Percentiles rank a stretch among this genome's conserved stretches.
Evolutionary conservation across 2,888 invertebrate species (phyloP).

Genomic region (Homarus gammarus): DNA sequence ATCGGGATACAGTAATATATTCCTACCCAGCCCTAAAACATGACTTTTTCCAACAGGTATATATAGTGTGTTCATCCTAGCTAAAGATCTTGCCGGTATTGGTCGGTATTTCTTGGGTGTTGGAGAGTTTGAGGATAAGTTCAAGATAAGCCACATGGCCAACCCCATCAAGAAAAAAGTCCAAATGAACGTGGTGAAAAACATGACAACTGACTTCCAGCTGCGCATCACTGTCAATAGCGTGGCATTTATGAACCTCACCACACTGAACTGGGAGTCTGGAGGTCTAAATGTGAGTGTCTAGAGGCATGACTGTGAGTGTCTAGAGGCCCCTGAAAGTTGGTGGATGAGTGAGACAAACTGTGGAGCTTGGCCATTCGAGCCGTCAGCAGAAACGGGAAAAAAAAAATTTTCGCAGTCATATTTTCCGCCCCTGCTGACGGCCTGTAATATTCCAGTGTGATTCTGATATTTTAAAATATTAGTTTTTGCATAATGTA

Average conservation of each 20-base stretch:
- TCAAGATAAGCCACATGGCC: background rate
- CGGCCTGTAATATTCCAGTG: no score
- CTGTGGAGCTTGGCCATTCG: no score
- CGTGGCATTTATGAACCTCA: conserved; percentile 79
- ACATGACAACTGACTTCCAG: conserved; percentile 77
- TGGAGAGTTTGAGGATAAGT: conserved; percentile 48
- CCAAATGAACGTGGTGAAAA: conserved; percentile 9
- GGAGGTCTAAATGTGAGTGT: conserved; percentile 30
- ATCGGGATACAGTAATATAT: no score
- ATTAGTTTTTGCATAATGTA: no score
- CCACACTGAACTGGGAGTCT: conserved; percentile 77
- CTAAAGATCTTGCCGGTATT: conserved; percentile 33
- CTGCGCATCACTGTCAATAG: conserved; percentile 79
- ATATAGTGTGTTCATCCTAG: conserved; percentile 34
- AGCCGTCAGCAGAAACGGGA: no score
- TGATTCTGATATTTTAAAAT: no score
- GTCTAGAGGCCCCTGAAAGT: no score
- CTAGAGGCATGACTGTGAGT: no score
- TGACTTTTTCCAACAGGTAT: background rate
- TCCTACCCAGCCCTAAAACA: no score
- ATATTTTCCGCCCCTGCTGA: no score
- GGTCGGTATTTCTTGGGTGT: conserved; percentile 68
- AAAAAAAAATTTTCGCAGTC: no score
- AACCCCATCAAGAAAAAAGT: conserved; percentile 28
- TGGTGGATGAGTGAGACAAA: no score